Evolutionary conservation across 2,113 vertebrate species (phyloP).

Genomic region (Tachysurus fulvidraco): DNA sequence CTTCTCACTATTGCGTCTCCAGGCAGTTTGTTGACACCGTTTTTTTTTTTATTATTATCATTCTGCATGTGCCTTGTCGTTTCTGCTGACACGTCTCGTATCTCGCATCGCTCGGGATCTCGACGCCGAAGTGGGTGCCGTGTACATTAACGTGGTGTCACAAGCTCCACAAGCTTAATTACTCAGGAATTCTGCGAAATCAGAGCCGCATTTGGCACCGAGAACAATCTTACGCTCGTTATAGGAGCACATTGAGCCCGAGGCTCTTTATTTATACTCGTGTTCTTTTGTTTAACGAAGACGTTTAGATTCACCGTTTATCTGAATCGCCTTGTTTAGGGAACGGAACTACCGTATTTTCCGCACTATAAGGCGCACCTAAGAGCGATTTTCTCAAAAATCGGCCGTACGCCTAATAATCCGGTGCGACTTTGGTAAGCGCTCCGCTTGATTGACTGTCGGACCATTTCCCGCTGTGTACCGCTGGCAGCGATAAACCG

Average conservation of each 20-base stretch:
- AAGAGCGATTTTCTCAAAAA: no score
- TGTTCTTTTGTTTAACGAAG: background rate
- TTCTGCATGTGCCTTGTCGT: conserved; percentile 1
- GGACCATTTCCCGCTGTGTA: no score
- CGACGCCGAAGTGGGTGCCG: conserved; percentile 34
- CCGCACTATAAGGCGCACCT: no score
- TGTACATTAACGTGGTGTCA: conserved; percentile 47
- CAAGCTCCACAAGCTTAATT: conserved; percentile 46
- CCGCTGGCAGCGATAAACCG: no score
- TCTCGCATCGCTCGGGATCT: conserved; percentile 42
- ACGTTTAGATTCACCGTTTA: background rate
- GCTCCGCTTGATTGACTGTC: no score
- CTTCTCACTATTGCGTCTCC: conserved; percentile 39
- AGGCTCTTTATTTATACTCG: background rate
- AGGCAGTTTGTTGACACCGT: conserved; percentile 32
- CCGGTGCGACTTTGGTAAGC: no score
- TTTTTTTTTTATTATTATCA: background rate
- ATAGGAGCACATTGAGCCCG: background rate
- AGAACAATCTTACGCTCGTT: conserved; percentile 40
- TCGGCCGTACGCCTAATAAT: no score
- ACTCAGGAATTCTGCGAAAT: conserved; percentile 38
- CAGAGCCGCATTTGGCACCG: conserved; percentile 15
- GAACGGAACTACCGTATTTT: no score
- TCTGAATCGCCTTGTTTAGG: conserved; percentile 6
- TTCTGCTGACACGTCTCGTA: conserved; percentile 29